A percentile compares a stretch with the other conserved stretches of the same genome.
phyloP scores from a whole-genome alignment of 2,113 vertebrate genomes.

The Neotoma lepida region DNA sequence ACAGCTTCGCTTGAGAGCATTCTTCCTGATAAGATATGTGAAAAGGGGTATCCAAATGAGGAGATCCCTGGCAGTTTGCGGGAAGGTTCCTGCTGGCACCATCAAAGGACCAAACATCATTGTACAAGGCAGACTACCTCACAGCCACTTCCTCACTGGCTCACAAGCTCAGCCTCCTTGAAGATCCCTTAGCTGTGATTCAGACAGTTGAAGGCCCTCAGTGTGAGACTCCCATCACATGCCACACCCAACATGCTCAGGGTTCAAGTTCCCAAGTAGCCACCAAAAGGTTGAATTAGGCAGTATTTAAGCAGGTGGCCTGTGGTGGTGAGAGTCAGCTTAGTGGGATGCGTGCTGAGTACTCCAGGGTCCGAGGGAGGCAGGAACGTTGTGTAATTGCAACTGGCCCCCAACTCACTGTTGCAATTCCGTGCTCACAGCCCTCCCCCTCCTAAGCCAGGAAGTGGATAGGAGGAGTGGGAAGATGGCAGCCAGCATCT shows the following conservation, averaged over 20 bases:
- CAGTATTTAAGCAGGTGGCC: conserved; percentile 76
- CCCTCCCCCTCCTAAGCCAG: neutral
- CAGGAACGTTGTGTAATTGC: neutral
- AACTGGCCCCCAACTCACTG: no score
- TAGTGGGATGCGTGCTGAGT: neutral
- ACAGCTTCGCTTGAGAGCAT: neutral
- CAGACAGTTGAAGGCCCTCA: neutral
- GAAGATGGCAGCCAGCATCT: neutral
- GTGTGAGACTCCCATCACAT: neutral
- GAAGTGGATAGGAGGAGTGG: neutral
- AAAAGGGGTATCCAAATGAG: neutral
- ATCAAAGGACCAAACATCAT: neutral
- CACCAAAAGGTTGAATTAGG: conserved; percentile 18
- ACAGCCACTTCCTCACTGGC: neutral
- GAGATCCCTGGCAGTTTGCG: rapidly evolving
- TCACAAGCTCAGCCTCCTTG: neutral
- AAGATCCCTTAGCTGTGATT: rapidly evolving
- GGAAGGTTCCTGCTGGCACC: neutral
- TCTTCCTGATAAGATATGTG: neutral
- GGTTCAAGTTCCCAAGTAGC: neutral
- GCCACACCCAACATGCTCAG: neutral
- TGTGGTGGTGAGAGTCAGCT: conserved; percentile 48
- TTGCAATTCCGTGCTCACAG: neutral
- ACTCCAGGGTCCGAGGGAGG: neutral
- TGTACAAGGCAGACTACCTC: rapidly evolving